Evolutionary conservation across 1,140 invertebrate species (phyloP), one percentile per base, ranked within the genome.

Genomic region (Cyphomyrmex costatus): DNA sequence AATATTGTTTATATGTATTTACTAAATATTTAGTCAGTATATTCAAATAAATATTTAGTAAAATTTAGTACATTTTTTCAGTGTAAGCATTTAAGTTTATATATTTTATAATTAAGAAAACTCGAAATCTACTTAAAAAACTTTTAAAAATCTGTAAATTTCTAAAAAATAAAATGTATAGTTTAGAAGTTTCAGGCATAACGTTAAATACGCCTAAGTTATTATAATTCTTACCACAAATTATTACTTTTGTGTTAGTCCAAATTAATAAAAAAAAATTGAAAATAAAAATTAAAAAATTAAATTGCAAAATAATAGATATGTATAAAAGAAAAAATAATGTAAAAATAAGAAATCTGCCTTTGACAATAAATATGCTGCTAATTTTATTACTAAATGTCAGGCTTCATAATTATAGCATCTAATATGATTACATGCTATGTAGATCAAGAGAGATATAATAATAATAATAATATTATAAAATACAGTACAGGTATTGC

Each of bases 381-480:
- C 12, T 51, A 49, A 30, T 51, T 51, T 66, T 12, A 30, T 66
- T 12, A 30, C 19, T 42, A 46, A 78, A 49, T 2, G 1, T 63
- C 36, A 24, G 3, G 7, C n/a, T 79, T 30, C 12, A 2, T 65
- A 63, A 51, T 6, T 61, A 6, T 63, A n/a, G 49, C 2, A 4
- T 80, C 24, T 51, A 65, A 78, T 65, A 78, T 53, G 8, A 51
- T 0, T 65, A 36, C 19, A n/a, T 14, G 19, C 33, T 70, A 70
- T n/a, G n/a, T 42, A 56, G 42, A 70, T 80, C 78, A 42, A 56
- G 65, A 66, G n/a, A 53, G 7, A 42, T n/a, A n/a, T n/a, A n/a
- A n/a, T 80, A n/a, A 65, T 51, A 68, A 30, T 30, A 30, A 42
- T 49, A 49, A 77, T 61, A 61, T 42, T 70, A 56, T 73, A 49